Conservation (phyloP, 2,113 vertebrate species). For the Hiodon tergisus region DNA sequence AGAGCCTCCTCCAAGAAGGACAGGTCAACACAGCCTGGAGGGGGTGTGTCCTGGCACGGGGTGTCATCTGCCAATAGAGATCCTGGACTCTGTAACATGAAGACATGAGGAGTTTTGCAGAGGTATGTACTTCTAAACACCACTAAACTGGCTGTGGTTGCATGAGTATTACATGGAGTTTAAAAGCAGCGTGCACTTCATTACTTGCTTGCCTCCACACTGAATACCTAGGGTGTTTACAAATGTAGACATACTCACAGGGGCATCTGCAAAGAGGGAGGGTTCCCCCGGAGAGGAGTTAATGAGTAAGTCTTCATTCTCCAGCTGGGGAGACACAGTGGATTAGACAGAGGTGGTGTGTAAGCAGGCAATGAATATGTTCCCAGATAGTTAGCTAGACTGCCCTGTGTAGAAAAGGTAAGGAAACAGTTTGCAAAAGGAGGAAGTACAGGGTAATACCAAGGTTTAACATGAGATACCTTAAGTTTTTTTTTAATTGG, state of each 20-base stretch:
- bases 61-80: slow-evolving; percentile 64
- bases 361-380: neutral
- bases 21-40: slow-evolving; percentile 65
- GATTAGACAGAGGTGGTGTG: slow-evolving; percentile 20
- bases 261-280: slow-evolving; percentile 65
- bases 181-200: neutral
- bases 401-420: no score
- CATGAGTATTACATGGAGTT: neutral
- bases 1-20: slow-evolving; percentile 72
- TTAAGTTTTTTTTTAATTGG: no score
- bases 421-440: no score
- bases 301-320: slow-evolving; percentile 71
- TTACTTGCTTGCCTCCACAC: neutral
- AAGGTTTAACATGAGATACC: neutral
- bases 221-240: neutral
- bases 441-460: slow-evolving; percentile 28
- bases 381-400: no score
- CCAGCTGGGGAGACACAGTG: slow-evolving; percentile 59
- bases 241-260: slow-evolving; percentile 58
- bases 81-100: slow-evolving; percentile 56
- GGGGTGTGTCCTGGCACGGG: slow-evolving; percentile 55
- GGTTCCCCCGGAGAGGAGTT: slow-evolving; percentile 63
- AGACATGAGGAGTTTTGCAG: slow-evolving; percentile 7
- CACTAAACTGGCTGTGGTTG: neutral
- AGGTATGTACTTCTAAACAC: neutral